Base-by-base conservation (phyloP, 2,888 invertebrate genomes). In the Sphecodes monilicornis region DNA sequence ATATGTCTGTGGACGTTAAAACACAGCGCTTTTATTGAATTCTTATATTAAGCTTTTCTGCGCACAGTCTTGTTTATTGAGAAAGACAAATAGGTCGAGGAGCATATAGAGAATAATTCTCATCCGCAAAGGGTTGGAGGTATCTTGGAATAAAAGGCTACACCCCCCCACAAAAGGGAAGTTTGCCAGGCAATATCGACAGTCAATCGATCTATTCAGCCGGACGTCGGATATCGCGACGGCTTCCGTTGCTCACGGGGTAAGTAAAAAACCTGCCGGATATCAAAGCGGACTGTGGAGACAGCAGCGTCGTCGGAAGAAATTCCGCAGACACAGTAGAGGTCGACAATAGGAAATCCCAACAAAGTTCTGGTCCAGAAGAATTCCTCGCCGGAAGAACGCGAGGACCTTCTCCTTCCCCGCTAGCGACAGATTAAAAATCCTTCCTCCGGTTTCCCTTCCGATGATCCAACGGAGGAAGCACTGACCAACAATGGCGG, bases 291-390 rank as follows among this genome's bases (percentile, higher is more conserved):
- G 43, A 46, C 70, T 13, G 43, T 22, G 70, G 41, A 69, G 69
- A 26, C 69, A 41, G 13, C 64, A 66, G 32, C 64, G 36, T 36
- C 22, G 64, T 22, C 10, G 32, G 5, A 36, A 36, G 66, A 16
- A 32, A 72, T 72, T 72, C 73, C 60, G 16, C 26, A 41, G 57
- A 74, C 26, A 60, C n/a, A 26, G 57, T 26, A 29, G 39, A 29
- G 57, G 41, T 41, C 32, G 66, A 29, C 80, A 32, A 81, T 81
- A 26, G 43, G 10, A 32, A 13, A 54, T 39, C 36, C 41, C 50
- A 22, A n/a, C 43, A 43, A 75, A 75, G 32, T 75, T 32, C 43
- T 22, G 32, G 43, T 75, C 64, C 16, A 46, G 75, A 75, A 64
- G 75, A 36, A 46, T 43, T 46, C 74, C 32, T 22, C 29, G 60